Percentiles rank a stretch among this genome's conserved stretches.
Evolutionary conservation across 2,113 vertebrate species (phyloP).

Genomic region (Leptobrachium leishanense): DNA sequence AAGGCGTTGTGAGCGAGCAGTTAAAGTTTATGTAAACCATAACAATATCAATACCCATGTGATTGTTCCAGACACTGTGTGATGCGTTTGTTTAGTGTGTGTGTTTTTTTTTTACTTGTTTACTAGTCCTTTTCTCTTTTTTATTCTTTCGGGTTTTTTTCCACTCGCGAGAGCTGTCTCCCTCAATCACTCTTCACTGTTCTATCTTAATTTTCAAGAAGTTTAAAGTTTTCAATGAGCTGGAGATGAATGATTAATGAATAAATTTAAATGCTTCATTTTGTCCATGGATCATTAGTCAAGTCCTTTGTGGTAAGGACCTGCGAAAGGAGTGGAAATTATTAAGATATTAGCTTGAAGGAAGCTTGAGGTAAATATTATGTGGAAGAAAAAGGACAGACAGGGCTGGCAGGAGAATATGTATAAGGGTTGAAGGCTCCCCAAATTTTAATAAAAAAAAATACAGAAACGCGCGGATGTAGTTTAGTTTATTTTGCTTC

Average conservation of each 20-base stretch:
- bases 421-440: slow-evolving; percentile 59
- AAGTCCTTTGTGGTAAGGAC: slow-evolving; percentile 99
- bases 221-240: slow-evolving; percentile 99
- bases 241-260: slow-evolving; percentile 99
- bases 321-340: slow-evolving; percentile 99
- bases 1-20: slow-evolving; percentile 76
- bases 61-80: slow-evolving; percentile 64
- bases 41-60: slow-evolving; percentile 80
- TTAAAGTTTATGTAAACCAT: slow-evolving; percentile 79
- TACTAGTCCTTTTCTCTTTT: slow-evolving; percentile 55
- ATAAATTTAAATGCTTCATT: slow-evolving; percentile 99
- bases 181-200: slow-evolving; percentile 99
- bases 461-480: no score
- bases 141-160: slow-evolving; percentile 24
- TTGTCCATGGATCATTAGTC: slow-evolving; percentile 99
- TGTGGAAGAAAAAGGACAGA: slow-evolving; percentile 69
- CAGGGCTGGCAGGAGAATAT: slow-evolving; percentile 73
- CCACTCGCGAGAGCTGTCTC: slow-evolving; percentile 88
- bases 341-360: slow-evolving; percentile 99
- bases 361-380: slow-evolving; percentile 99
- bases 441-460: slow-evolving; percentile 42
- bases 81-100: slow-evolving; percentile 77
- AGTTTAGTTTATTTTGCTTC: no score
- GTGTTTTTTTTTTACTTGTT: slow-evolving; percentile 73
- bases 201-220: slow-evolving; percentile 99